phyloP scores from a whole-genome alignment of 1,140 invertebrate species.

The Hydropsyche tenuis region DNA sequence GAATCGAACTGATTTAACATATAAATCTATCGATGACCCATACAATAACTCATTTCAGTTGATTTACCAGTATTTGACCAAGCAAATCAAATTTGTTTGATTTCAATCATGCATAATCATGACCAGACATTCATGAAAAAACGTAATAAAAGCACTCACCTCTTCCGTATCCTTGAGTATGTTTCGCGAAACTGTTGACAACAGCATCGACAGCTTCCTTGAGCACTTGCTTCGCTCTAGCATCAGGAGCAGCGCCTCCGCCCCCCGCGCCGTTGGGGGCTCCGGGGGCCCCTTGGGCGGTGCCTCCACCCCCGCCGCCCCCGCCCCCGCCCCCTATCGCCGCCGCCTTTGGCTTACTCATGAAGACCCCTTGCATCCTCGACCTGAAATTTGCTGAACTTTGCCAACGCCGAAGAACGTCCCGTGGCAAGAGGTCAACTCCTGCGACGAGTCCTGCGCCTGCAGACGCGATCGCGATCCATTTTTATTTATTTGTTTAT shows the following conservation, averaged over 20 bases:
- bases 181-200: conserved; percentile 80
- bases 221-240: conserved; percentile 73
- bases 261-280: conserved; percentile 16
- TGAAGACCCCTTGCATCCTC: conserved; percentile 48
- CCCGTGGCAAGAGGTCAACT: too few relatives aligned
- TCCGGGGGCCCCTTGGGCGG: conserved; percentile 7
- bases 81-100: too few relatives aligned
- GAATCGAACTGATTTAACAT: too few relatives aligned
- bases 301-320: conserved; percentile 14
- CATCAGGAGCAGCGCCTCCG: conserved; percentile 63
- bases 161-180: conserved; percentile 78
- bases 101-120: too few relatives aligned
- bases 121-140: not conserved
- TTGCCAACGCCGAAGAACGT: not conserved
- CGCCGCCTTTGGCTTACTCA: conserved; percentile 47
- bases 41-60: too few relatives aligned
- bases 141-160: conserved; percentile 60
- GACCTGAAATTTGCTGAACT: conserved; percentile 9
- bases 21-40: too few relatives aligned
- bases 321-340: conserved; percentile 31
- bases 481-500: too few relatives aligned
- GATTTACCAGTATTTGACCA: too few relatives aligned
- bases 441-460: too few relatives aligned
- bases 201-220: conserved; percentile 80
- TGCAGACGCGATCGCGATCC: too few relatives aligned